Base-by-base conservation (phyloP, 92 coral and sea anemone species). In the Heliopora coerulea region DNA sequence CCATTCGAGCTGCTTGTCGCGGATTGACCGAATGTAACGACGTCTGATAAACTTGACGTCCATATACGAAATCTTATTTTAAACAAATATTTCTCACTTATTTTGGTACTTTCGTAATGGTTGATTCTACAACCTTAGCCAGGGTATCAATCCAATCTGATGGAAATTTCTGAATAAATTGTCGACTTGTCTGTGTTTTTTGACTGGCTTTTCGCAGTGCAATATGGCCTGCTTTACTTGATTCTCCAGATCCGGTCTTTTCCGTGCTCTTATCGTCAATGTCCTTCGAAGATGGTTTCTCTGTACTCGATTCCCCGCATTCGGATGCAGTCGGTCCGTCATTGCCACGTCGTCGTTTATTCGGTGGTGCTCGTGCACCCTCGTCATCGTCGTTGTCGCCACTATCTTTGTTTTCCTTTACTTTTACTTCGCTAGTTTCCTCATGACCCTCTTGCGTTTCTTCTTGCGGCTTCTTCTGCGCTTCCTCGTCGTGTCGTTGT, bases 91-190 rank as follows among this genome's bases (percentile, higher is more conserved):
- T 58, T 58, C 32, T 13, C 30, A 58, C 33, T 41, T 75, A 89
- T 49, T 75, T 76, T 9, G 96, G 91, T 10, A 86, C 84, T 72
- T 89, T 89, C 19, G 78, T 49, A 52, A 89, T 60, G 0, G 88
- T 67, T 17, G 86, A 80, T 60, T 89, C 91, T 12, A 89, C 81
- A 20, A 90, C 86, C 58, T 89, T 89, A 21, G 85, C 89, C 39
- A 89, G 79, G 30, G 82, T 78, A 42, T 83, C 96, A 7, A 89
- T 85, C 91, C 96, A 89, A 59, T 86, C 96, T 2, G 83, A 65
- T 0, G 79, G 72, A 10, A 84, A 82, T 21, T 88, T 73, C 11
- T 86, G 54, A 19, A 88, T 90, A 65, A 88, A 59, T 49, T 86
- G 70, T 41, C 88, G 78, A 34, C 78, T 64, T 14, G 67, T 40